Evolutionary conservation across 2,888 invertebrate species (phyloP).

Genomic region (Pyrocoelia pectoralis): DNA sequence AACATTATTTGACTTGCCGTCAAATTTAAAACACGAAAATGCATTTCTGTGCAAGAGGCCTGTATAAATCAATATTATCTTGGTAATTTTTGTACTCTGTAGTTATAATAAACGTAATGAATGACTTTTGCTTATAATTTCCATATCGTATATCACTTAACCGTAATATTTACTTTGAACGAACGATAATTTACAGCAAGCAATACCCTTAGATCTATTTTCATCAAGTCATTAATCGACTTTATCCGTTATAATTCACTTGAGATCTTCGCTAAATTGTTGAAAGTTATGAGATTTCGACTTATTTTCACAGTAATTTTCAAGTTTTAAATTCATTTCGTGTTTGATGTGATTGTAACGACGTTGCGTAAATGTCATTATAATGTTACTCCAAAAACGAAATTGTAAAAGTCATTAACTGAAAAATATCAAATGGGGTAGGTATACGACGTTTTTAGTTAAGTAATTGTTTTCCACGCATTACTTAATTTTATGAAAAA

Average conservation of each 20-base stretch:
- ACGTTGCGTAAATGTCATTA: constrained; percentile 21
- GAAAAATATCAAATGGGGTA: constrained; percentile 5
- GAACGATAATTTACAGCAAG: constrained; percentile 8
- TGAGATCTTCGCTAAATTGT: constrained; percentile 16
- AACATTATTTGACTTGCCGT: too few relatives aligned
- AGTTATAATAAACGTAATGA: neutral
- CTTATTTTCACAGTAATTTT: constrained; percentile 26
- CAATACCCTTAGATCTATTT: constrained; percentile 29
- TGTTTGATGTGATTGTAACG: constrained; percentile 22
- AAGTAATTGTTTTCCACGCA: too few relatives aligned
- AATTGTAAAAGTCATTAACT: constrained; percentile 21
- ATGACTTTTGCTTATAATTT: neutral
- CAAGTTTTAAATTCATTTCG: constrained; percentile 27
- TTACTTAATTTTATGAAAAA: too few relatives aligned
- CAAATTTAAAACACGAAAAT: too few relatives aligned
- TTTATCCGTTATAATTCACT: constrained; percentile 26
- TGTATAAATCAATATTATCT: constrained; percentile 2
- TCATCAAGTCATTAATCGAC: constrained; percentile 31
- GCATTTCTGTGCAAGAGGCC: neutral
- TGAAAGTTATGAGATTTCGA: constrained; percentile 20
- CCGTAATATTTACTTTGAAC: constrained; percentile 3
- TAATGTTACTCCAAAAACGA: constrained; percentile 23
- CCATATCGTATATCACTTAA: neutral
- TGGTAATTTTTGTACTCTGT: constrained; percentile 6
- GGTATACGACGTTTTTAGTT: neutral